Percentiles rank a stretch among this genome's conserved stretches.
Conservation (phyloP, 2,888 invertebrate genomes). For the Erebia ligea region DNA sequence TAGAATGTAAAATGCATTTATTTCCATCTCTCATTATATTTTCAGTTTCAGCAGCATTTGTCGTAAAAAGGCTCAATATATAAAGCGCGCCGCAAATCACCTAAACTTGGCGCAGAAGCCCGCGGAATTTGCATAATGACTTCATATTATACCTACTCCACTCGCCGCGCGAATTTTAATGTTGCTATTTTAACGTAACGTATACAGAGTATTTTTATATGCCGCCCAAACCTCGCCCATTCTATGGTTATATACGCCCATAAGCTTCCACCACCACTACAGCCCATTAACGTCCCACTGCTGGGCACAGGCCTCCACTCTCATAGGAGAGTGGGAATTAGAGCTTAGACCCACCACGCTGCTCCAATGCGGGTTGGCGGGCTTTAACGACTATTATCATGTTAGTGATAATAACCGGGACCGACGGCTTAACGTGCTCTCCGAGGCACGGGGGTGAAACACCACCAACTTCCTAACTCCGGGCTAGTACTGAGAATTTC, state of each 20-base stretch:
- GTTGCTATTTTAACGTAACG: conserved; percentile 51
- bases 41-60: conserved; percentile 20
- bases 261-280: no score
- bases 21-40: conserved; percentile 6
- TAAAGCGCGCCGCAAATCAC: conserved; percentile 60
- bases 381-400: no score
- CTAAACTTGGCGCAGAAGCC: conserved; percentile 71
- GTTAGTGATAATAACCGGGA: no score
- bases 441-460: no score
- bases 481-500: no score
- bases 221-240: not conserved
- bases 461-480: no score
- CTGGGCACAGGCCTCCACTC: no score
- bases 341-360: no score
- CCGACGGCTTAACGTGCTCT: no score
- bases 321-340: no score
- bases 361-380: no score
- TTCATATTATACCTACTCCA: conserved; percentile 71
- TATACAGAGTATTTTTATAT: conserved; percentile 30
- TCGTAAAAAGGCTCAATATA: conserved; percentile 46
- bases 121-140: conserved; percentile 77
- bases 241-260: not conserved
- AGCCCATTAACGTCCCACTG: no score
- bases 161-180: conserved; percentile 74
- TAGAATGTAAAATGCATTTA: not conserved